Evolutionary conservation across 2,888 invertebrate genomes (phyloP).

Genomic region (Carabus problematicus): DNA sequence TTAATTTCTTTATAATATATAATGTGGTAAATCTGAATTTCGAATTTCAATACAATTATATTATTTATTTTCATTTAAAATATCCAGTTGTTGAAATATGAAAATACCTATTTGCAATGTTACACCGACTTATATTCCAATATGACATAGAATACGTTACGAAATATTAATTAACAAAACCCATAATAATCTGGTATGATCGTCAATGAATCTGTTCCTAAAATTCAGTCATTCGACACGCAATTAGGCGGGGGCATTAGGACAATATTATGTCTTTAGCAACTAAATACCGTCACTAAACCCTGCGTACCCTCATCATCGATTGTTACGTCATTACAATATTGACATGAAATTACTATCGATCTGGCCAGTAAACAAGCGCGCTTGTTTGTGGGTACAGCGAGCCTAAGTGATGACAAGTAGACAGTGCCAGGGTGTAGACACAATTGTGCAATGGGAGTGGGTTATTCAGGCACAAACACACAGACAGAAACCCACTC

Average conservation of each 20-base stretch:
- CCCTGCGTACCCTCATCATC: neutral
- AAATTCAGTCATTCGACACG: constrained; percentile 18
- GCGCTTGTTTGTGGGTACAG: neutral
- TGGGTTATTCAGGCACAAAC: neutral
- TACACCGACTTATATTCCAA: too few relatives aligned
- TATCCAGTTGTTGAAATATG: too few relatives aligned
- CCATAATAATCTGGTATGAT: neutral
- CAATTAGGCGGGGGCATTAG: constrained; percentile 21
- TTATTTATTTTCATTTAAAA: too few relatives aligned
- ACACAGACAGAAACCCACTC: neutral
- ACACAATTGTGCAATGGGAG: too few relatives aligned
- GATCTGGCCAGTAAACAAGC: constrained; percentile 29
- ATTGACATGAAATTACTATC: constrained; percentile 32
- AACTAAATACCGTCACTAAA: constrained; percentile 23
- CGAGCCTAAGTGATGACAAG: too few relatives aligned
- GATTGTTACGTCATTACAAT: constrained; percentile 26
- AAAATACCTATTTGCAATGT: too few relatives aligned
- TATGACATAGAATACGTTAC: too few relatives aligned
- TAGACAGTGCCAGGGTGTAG: too few relatives aligned
- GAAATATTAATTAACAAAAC: too few relatives aligned
- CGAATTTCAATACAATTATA: too few relatives aligned
- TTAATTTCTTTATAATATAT: too few relatives aligned
- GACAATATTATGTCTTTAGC: constrained; percentile 15
- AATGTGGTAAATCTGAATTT: too few relatives aligned
- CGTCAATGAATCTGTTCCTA: constrained; percentile 7